Conservation (phyloP, 2,797 vertebrate genomes). For the Tolypeutes matacus region DNA sequence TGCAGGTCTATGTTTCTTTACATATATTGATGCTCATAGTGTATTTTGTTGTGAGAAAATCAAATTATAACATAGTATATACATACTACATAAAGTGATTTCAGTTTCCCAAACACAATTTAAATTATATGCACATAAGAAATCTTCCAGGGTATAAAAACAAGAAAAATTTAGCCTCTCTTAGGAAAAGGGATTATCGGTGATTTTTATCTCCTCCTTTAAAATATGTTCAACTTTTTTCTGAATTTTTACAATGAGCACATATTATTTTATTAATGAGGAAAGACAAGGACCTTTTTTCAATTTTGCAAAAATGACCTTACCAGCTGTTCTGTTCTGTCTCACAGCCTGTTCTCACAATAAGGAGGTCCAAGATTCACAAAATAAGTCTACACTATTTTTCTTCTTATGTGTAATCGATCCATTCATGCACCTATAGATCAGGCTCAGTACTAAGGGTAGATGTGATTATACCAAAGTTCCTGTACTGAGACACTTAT, state of each 20-base stretch:
- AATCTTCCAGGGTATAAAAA: slow-evolving; percentile 57
- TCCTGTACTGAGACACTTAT: not conserved
- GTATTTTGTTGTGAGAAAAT: slow-evolving; percentile 43
- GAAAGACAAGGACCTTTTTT: slow-evolving; percentile 49
- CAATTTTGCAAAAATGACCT: slow-evolving; percentile 58
- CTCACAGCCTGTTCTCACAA: slow-evolving; percentile 51
- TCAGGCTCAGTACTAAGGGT: not conserved
- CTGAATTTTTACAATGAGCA: slow-evolving; percentile 31
- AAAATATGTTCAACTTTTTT: slow-evolving; percentile 69
- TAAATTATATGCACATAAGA: slow-evolving; percentile 61
- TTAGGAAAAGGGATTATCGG: slow-evolving; percentile 26
- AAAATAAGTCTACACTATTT: slow-evolving; percentile 53
- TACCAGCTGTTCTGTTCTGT: slow-evolving; percentile 55
- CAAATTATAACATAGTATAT: slow-evolving; percentile 31
- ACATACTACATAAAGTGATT: not conserved
- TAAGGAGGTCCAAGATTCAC: slow-evolving; percentile 41
- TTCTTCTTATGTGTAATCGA: slow-evolving; percentile 50
- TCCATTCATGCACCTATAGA: not conserved
- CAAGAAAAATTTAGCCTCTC: slow-evolving; percentile 59
- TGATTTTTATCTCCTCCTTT: slow-evolving; percentile 64
- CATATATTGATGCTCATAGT: not conserved
- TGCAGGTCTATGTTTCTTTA: slow-evolving; percentile 45
- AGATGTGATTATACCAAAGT: not conserved
- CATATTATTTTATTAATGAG: slow-evolving; percentile 62
- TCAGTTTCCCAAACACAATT: slow-evolving; percentile 59